A percentile compares a stretch with the other conserved stretches of the same genome.
phyloP scores from a whole-genome alignment of 2,797 vertebrate genomes.

The Yasuhikotakia modesta region DNA sequence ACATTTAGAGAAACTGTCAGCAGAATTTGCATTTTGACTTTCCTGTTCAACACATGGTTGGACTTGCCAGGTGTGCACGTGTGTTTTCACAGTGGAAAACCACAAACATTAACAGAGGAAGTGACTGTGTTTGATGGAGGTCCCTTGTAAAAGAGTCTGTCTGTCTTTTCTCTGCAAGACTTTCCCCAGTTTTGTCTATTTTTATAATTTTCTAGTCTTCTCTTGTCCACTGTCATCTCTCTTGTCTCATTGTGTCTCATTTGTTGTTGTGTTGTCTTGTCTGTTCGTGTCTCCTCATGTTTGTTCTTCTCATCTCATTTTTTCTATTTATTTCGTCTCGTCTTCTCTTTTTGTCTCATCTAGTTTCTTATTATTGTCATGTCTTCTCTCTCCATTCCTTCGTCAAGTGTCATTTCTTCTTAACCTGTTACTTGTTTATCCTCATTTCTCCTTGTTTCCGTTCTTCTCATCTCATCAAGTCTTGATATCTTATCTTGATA shows the following conservation, averaged over 20 bases:
- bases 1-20: slow-evolving; percentile 36
- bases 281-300: slow-evolving; percentile 37
- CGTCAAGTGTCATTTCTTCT: neutral
- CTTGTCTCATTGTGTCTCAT: neutral
- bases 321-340: neutral
- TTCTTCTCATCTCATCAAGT: neutral
- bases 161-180: neutral
- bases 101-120: slow-evolving; percentile 34
- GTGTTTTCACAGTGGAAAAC: slow-evolving; percentile 28
- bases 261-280: neutral
- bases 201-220: neutral
- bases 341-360: neutral
- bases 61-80: slow-evolving; percentile 66
- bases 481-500: too few relatives aligned
- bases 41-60: slow-evolving; percentile 62
- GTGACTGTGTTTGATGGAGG: neutral
- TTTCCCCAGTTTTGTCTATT: neutral
- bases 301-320: slow-evolving; percentile 62
- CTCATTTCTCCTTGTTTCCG: neutral
- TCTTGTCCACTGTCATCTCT: neutral
- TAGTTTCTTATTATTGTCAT: neutral
- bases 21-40: slow-evolving; percentile 29
- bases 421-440: neutral
- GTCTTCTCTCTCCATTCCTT: neutral
- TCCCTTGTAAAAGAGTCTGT: neutral